Evolutionary conservation across 2,113 vertebrate species (phyloP).

Genomic region (Pluvialis apricaria): DNA sequence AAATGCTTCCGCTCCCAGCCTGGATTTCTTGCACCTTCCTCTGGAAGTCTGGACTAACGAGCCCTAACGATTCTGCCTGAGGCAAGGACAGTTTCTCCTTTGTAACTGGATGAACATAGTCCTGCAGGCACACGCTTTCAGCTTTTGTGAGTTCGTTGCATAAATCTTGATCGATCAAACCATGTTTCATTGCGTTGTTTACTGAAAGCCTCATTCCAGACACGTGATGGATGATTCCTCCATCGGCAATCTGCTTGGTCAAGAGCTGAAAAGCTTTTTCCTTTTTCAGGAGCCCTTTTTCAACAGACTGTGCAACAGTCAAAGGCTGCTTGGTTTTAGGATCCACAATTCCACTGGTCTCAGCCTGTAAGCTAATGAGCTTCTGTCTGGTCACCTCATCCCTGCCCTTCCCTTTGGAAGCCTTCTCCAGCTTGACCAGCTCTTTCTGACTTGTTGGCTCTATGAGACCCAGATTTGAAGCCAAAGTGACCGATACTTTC

Average conservation of each 20-base stretch:
- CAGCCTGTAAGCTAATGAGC: constrained; percentile 83
- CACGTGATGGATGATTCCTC: constrained; percentile 87
- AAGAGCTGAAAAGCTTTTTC: constrained; percentile 77
- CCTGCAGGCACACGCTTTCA: constrained; percentile 73
- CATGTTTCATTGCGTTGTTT: constrained; percentile 76
- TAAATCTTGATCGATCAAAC: constrained; percentile 75
- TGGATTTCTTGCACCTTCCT: constrained; percentile 71
- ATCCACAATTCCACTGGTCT: constrained; percentile 87
- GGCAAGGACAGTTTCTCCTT: constrained; percentile 65
- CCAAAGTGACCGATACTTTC: constrained; percentile 90
- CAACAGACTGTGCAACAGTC: constrained; percentile 76
- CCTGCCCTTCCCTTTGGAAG: constrained; percentile 80
- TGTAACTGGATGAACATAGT: constrained; percentile 66
- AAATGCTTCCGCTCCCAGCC: constrained; percentile 51
- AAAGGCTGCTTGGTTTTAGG: constrained; percentile 77
- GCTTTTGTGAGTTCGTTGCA: constrained; percentile 76
- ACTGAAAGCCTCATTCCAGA: constrained; percentile 88
- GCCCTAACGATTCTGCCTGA: constrained; percentile 67
- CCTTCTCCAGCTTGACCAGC: constrained; percentile 86
- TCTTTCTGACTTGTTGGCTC: constrained; percentile 69
- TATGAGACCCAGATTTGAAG: constrained; percentile 87
- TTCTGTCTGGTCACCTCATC: constrained; percentile 71
- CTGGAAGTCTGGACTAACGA: constrained; percentile 53
- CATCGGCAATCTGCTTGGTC: constrained; percentile 84
- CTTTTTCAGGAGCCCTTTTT: constrained; percentile 76